Percentiles rank a stretch among this genome's conserved stretches.
Conservation (phyloP, 35 echinoderm and acorn worm species). For the Heliocidaris erythrogramma region DNA sequence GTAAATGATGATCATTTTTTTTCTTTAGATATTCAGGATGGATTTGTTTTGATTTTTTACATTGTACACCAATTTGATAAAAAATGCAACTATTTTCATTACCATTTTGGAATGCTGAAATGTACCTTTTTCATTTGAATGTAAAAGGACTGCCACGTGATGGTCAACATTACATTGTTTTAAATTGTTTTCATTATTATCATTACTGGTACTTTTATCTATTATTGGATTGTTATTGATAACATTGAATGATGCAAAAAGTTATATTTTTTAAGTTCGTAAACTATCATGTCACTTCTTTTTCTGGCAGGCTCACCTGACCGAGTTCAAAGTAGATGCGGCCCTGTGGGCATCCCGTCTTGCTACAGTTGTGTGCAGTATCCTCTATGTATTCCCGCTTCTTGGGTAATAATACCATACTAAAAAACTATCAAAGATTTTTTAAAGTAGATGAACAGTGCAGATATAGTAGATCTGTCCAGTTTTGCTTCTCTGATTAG, state of each 20-base stretch:
- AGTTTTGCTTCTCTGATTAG: neutral
- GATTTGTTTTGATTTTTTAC: too few relatives aligned
- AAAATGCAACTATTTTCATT: neutral
- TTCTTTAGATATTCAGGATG: too few relatives aligned
- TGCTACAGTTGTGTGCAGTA: conserved; percentile 76
- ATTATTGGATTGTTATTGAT: neutral
- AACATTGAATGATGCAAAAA: neutral
- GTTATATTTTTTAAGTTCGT: neutral
- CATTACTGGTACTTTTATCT: neutral
- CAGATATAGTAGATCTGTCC: neutral
- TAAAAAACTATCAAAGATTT: neutral
- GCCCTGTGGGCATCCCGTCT: conserved; percentile 78
- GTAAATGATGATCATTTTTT: too few relatives aligned
- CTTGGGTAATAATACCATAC: conserved; percentile 62
- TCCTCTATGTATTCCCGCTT: conserved; percentile 77
- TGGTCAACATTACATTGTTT: too few relatives aligned
- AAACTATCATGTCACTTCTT: neutral
- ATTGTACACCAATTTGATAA: too few relatives aligned
- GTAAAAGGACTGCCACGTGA: too few relatives aligned
- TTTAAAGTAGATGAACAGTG: neutral
- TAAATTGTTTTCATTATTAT: too few relatives aligned
- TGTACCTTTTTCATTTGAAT: too few relatives aligned
- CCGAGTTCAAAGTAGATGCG: conserved; percentile 79
- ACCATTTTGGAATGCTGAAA: neutral
- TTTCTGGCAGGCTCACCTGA: conserved; percentile 55